These are phyloP conservation scores for Meandrina meandrites DNA, from an alignment of 92 coral and sea anemone genomes.

Conservation along the genomic window DNA sequence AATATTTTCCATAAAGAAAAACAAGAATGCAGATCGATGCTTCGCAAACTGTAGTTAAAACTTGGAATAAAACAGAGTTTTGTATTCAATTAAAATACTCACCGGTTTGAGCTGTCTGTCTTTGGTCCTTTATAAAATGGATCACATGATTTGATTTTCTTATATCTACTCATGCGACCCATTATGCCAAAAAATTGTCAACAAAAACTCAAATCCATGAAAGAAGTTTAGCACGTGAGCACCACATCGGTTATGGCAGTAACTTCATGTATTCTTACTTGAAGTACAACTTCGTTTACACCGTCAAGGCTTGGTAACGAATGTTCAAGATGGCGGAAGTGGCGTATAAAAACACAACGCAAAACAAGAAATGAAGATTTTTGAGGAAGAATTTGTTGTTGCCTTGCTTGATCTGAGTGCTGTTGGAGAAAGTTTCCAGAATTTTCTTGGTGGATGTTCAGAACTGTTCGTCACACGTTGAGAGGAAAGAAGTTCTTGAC, in stretches of 20 bases:
- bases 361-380: neutral
- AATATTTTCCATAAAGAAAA: no score
- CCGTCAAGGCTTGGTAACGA: constrained; percentile 3
- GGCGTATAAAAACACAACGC: neutral
- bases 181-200: constrained; percentile 22
- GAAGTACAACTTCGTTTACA: neutral
- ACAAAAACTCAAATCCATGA: neutral
- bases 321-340: constrained; percentile 8
- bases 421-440: neutral
- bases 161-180: constrained; percentile 94
- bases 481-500: neutral
- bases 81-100: neutral
- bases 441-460: constrained; percentile 10
- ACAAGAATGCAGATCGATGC: no score
- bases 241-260: neutral
- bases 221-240: neutral
- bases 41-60: no score
- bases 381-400: neutral
- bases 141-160: constrained; percentile 89
- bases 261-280: neutral
- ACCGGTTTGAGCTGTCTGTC: constrained; percentile 27
- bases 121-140: constrained; percentile 91
- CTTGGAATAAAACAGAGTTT: neutral
- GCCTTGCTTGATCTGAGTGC: neutral
- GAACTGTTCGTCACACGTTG: neutral